A percentile compares a stretch with the other conserved stretches of the same genome.
These are phyloP conservation scores for Asobara japonica DNA, from an alignment of 1,140 invertebrate genomes.

Conservation along the genomic window DNA sequence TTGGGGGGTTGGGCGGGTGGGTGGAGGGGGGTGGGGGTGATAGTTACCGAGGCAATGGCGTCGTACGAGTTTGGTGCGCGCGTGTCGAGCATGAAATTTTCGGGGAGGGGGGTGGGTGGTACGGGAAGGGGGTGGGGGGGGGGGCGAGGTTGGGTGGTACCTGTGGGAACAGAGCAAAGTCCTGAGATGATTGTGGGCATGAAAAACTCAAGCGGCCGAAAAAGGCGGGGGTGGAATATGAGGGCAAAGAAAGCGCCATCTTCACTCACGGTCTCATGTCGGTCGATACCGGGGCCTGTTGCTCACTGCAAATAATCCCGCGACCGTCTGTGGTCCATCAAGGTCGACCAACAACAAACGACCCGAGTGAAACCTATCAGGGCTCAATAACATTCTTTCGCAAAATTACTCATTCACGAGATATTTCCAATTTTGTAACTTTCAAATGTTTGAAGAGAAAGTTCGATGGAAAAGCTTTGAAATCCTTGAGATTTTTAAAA, in stretches of 20 bases:
- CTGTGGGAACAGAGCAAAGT: not conserved
- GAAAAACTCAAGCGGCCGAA: not conserved
- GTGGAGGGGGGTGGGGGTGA: not conserved
- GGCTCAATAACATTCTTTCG: too few species aligned
- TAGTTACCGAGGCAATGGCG: not conserved
- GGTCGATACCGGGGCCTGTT: constrained; percentile 21
- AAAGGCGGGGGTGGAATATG: not conserved
- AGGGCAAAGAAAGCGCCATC: constrained; percentile 7
- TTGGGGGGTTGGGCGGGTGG: too few species aligned
- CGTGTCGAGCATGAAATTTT: constrained; percentile 25
- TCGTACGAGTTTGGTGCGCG: not conserved
- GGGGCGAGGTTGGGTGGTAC: too few species aligned
- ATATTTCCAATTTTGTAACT: too few species aligned
- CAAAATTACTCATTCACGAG: too few species aligned
- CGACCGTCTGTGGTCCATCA: constrained; percentile 9
- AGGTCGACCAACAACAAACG: not conserved
- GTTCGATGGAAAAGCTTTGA: too few species aligned
- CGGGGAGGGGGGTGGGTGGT: not conserved
- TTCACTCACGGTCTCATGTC: not conserved
- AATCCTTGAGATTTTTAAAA: too few species aligned
- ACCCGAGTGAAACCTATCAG: too few species aligned
- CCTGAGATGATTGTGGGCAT: not conserved
- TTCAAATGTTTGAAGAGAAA: too few species aligned
- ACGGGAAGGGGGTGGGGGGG: not conserved
- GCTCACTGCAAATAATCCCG: constrained; percentile 15